Evolutionary conservation across 1,140 invertebrate genomes (phyloP).

Genomic region (Telenomus remus): DNA sequence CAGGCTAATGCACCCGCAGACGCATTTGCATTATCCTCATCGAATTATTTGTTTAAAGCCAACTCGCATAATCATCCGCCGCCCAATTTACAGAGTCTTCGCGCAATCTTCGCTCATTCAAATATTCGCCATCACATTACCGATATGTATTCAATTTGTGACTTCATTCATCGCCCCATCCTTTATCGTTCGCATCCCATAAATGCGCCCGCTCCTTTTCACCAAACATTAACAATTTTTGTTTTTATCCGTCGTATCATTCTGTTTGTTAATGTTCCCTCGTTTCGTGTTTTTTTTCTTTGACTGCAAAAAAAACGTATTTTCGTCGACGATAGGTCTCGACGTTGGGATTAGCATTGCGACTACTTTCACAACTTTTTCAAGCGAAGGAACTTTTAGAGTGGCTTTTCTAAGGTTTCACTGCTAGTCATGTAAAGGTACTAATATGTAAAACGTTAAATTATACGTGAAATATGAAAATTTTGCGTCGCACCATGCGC

Average conservation of each 20-base stretch:
- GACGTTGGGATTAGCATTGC: background rate
- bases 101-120: background rate
- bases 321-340: background rate
- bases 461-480: background rate
- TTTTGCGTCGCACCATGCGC: no score
- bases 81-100: slow-evolving; percentile 6
- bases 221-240: no score
- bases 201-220: no score
- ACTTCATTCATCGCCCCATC: no score
- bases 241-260: no score
- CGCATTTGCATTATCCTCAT: slow-evolving; percentile 35
- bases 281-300: no score
- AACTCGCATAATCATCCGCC: slow-evolving; percentile 7
- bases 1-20: slow-evolving; percentile 24
- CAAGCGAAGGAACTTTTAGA: slow-evolving; percentile 1
- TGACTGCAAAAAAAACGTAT: background rate
- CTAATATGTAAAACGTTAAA: background rate
- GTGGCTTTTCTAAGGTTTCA: background rate
- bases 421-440: background rate
- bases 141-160: no score
- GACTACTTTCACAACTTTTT: slow-evolving; percentile 2
- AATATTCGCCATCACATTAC: no score
- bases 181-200: no score
- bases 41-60: slow-evolving; percentile 41
- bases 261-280: no score